Base-by-base conservation (phyloP, 1,140 invertebrate species). In the Microplitis demolitor region DNA sequence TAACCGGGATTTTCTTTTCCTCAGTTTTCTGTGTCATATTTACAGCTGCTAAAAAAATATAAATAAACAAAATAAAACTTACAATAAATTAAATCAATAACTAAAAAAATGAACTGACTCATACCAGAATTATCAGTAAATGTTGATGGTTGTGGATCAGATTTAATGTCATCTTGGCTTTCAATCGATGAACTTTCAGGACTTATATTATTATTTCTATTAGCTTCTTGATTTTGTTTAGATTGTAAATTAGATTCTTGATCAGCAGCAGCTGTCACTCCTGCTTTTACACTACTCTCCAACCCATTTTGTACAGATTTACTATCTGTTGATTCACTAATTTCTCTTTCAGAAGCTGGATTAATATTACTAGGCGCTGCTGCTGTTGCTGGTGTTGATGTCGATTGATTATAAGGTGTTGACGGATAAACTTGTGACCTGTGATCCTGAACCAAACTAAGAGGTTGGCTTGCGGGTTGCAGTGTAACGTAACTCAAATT, bases 381-480 rank as follows among this genome's bases (percentile, higher is more conserved):
- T 6, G 8, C 6, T 8, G 39, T 45, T 3, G 11, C 6, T 11
- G 6, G 39, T 45, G 39, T 11, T 45, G 39, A 45, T 45, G 39
- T 11, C 11, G 39, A 45, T 11, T 45, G 39, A 45, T 45, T 45
- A 45, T 45, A 45, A 45, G 39, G 39, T 45, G 82, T 69, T 6
- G 79, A 76, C 4, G 82, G 84, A 66, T 85, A 86, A 0, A 81
- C 69, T 31, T 82, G 81, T 3, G 82, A 74, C 74, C 83, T 82
- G 58, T 87, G 87, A 58, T 88, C 87, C 64, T 87, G 87, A 4
- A 87, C 85, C 69, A 88, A 73, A 75, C 87, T 88, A 13, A 87
- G 72, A 0, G 87, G 85, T 58, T 87, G 84, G 69, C 71, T 80
- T 4, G 84, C 74, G n/a, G 84, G 83, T 63, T 87, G 85, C 11